Evolutionary conservation across 2,797 vertebrate genomes (phyloP), one percentile per base, ranked within the genome.

Genomic region (Meda fulgida): DNA sequence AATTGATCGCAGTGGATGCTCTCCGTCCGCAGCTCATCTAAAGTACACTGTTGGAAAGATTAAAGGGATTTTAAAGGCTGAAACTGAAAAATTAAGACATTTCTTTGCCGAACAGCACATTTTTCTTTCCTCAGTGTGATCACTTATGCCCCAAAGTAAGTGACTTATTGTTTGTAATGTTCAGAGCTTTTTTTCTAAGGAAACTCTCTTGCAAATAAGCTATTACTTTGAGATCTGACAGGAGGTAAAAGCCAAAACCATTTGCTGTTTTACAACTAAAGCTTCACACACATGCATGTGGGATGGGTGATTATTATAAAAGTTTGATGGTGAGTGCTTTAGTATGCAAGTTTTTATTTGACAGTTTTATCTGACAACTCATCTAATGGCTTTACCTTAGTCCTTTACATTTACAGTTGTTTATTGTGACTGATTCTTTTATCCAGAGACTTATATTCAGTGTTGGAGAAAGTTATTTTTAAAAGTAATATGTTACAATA

Each of bases 11-110:
- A 87, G 87, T 85, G 80, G 82, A 88, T 90, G 14, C 70, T 89
- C 84, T 78, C 87, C 76, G 7, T 53, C 89, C 84, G 76, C 88
- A 86, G 87, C 87, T 19, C 69, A 75, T 89, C 81, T 82, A 88
- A 92, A 91, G 91, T 91, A 89, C 91, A 91, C 77, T 21, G 58
- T 90, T 92, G 94, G 89, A 94, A 95, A 94, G 93, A 94, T 94
- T 93, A 93, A 95, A 92, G 8, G 87, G 83, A 90, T 90, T 95
- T 93, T 93, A 93, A 92, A 93, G 92, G 93, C 94, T 83, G 76
- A 94, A 94, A 92, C 91, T 91, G 86, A 92, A 92, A 90, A 92
- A 95, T 93, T 92, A 60, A 70, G 53, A 36, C 26, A 19, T 58
- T 77, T 78, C 65, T 78, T 70, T 70, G 21, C 73, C n/a, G 10